Evolutionary conservation across 2,797 vertebrate genomes (phyloP).

Genomic region (Macropodus opercularis): DNA sequence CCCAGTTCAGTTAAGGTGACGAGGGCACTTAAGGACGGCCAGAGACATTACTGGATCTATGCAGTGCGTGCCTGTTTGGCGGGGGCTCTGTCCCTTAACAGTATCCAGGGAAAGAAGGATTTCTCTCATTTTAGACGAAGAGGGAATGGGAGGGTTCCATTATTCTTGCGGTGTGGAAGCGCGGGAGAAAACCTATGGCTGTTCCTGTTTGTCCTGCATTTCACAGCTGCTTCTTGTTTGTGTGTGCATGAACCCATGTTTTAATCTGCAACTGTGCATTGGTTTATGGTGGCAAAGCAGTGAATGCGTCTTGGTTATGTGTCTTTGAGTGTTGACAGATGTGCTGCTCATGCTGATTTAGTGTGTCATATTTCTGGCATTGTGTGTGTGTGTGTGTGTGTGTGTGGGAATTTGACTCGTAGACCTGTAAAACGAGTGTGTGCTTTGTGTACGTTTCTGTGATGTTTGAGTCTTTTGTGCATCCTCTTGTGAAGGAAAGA

Average conservation of each 20-base stretch:
- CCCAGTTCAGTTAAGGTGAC: neutral
- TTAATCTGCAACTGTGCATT: conserved; percentile 26
- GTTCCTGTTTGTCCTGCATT: conserved; percentile 24
- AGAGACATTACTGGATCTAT: conserved; percentile 31
- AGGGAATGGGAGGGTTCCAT: conserved; percentile 35
- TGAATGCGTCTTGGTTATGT: conserved; percentile 58
- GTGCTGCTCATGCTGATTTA: conserved; percentile 51
- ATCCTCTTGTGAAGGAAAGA: conserved; percentile 49
- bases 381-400: conserved; percentile 27
- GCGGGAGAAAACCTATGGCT: conserved; percentile 46
- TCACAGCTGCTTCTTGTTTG: conserved; percentile 57
- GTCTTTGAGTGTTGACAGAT: conserved; percentile 51
- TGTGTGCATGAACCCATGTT: conserved; percentile 3
- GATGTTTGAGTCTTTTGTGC: conserved; percentile 23
- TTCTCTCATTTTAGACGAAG: conserved; percentile 32
- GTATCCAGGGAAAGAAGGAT: conserved; percentile 6
- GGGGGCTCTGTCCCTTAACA: neutral
- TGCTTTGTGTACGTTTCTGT: conserved; percentile 24
- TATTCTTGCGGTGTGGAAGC: conserved; percentile 33
- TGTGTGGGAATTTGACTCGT: conserved; percentile 16
- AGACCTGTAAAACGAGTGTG: conserved; percentile 19
- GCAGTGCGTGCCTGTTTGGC: neutral
- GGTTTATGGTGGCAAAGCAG: conserved; percentile 1
- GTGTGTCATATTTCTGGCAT: conserved; percentile 33
- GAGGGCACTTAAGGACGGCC: neutral